Evolutionary conservation across 2,888 invertebrate species (phyloP).

Genomic region (Cancer borealis): DNA sequence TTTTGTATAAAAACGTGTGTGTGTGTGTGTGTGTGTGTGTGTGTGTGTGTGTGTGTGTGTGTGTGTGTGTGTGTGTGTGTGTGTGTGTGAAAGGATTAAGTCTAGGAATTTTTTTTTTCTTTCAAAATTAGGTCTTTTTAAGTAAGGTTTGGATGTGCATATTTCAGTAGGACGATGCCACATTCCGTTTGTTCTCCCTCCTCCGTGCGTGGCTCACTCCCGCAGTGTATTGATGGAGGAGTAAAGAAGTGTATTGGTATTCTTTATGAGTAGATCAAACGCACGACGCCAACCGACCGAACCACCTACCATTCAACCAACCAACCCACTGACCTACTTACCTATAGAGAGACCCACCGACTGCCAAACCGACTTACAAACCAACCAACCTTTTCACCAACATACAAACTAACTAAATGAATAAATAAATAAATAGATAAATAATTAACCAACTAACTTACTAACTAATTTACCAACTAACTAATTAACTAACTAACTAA

Average conservation of each 20-base stretch:
- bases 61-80: conserved; percentile 22
- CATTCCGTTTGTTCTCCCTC: not conserved
- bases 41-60: conserved; percentile 27
- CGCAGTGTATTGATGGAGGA: not conserved
- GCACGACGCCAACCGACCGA: not conserved
- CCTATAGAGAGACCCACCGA: too few species aligned
- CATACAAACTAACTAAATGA: not conserved
- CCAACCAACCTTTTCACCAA: not conserved
- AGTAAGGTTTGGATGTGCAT: not conserved
- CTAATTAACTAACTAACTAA: not conserved
- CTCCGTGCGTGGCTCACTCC: not conserved
- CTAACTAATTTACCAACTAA: not conserved
- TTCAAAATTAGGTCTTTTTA: not conserved
- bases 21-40: conserved; percentile 15
- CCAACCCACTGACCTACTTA: not conserved
- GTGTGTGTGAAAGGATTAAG: not conserved
- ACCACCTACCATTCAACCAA: too few species aligned
- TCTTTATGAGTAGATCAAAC: not conserved
- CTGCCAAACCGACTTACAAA: not conserved
- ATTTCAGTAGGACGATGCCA: not conserved
- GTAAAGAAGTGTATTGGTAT: not conserved
- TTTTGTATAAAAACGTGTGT: too few species aligned
- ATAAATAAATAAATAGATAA: not conserved
- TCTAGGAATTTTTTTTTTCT: not conserved
- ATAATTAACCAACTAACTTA: too few species aligned